Evolutionary conservation across 1,140 invertebrate genomes (phyloP).

Genomic region (Agrypnia vestita): DNA sequence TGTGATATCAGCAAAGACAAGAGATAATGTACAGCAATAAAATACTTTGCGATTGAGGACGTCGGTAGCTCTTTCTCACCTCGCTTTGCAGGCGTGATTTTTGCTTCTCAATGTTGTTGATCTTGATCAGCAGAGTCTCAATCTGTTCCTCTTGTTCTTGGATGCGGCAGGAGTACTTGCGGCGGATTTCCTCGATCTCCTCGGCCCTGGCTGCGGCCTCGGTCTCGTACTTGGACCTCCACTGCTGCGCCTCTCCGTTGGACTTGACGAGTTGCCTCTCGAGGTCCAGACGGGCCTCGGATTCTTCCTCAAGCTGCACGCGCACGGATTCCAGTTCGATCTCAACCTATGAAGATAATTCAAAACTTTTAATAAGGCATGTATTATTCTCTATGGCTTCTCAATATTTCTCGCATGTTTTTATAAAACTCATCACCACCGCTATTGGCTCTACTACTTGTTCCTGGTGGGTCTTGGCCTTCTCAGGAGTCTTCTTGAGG

Average conservation of each 20-base stretch:
- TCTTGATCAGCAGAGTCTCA: conserved; percentile 91
- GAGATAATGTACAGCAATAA: no score
- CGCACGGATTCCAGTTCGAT: conserved; percentile 93
- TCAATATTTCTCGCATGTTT: no score
- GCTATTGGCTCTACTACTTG: no score
- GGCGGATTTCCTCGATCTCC: conserved; percentile 93
- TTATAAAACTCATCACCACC: no score
- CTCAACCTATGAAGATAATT: no score
- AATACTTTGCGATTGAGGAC: no score
- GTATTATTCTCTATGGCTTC: no score
- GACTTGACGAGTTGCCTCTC: conserved; percentile 95
- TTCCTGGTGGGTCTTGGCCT: no score
- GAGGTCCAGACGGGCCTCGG: conserved; percentile 93
- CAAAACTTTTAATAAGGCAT: no score
- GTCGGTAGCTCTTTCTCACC: conserved; percentile 65
- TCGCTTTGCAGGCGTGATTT: conserved; percentile 96
- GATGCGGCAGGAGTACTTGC: conserved; percentile 92
- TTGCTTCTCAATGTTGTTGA: conserved; percentile 94
- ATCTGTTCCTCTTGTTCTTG: conserved; percentile 97
- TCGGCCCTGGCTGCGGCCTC: conserved; percentile 92
- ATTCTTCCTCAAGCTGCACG: conserved; percentile 95
- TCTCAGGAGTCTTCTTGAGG: no score
- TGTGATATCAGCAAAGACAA: no score
- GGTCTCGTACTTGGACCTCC: conserved; percentile 94
- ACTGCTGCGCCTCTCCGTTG: conserved; percentile 90